Evolutionary conservation across 2,888 invertebrate genomes (phyloP), one percentile per base, ranked within the genome.

Genomic region (Aphidius colemani): DNA sequence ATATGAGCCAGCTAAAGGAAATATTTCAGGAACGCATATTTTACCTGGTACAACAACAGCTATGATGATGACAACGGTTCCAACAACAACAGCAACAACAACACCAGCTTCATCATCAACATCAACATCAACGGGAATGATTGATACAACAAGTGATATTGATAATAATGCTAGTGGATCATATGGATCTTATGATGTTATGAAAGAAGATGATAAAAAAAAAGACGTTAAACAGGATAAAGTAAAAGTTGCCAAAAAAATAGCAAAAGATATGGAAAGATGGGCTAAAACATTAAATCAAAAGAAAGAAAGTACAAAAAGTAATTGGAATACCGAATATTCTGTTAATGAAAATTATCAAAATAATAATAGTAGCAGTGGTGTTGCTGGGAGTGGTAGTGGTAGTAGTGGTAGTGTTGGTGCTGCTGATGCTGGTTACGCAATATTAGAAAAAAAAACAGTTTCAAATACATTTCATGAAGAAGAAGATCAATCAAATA

Each of bases 241-340:
- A 84, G 96, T 96, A 0, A 97, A 97, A 84, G 95, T 96, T 9
- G 98, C 98, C 6, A 97, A 98, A 80, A 96, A 96, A 82, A 97
- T 98, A 72, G 97, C 97, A 0, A 98, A 98, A 82, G 93, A 94
- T 73, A 94, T 94, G 94, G 92, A 91, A 77, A 88, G 91, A 65
- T 99, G 99, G 99, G 99, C 98, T 0, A 95, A 98, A 75, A 95
- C 95, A 9, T 84, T 98, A 69, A 98, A 98, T 81, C 97, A 98
- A 81, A 96, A 96, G 84, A 98, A 98, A 80, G 94, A 95, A 67
- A 82, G 83, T 68, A 82, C 85, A 40, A 81, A 85, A 66, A 80
- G 75, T 65, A 81, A 77, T 59, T 82, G 80, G 80, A 77, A 70
- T 39, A 73, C 76, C 3, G 80, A 80, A 11, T 77, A 74, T 44